Base-by-base conservation (phyloP, 1,140 invertebrate genomes). In the Lordiphosa mommai region DNA sequence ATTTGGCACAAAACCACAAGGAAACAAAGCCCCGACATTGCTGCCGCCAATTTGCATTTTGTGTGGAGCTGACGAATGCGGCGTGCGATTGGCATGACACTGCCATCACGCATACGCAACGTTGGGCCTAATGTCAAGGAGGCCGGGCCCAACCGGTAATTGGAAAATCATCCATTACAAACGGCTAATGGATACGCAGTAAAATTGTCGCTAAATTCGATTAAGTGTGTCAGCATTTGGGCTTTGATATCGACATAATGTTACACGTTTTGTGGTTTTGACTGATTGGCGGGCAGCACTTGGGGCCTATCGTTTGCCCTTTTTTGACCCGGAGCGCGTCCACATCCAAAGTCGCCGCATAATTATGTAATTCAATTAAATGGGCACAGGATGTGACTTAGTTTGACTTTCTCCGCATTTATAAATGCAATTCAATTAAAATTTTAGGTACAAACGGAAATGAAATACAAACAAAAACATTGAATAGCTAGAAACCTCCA, bases 121-220 rank as follows among this genome's bases (percentile, higher is more conserved):
- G 64, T 55, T 33, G 48, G 5, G 36, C 49, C 12, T 14, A 49
- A 34, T 33, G 32, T 20, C 36, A 43, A 2, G 20, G 27, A 43
- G 23, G 61, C 13, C 33, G 34, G 52, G 70, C 20, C 63, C 60
- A 55, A 73, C 74, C 74, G 74, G 74, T 80, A 80, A 80, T 80
- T 80, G 74, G 76, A 82, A 80, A 80, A 80, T 82, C 74, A 82
- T 71, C 76, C 77, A 82, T 80, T 80, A 80, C 76, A 51, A 80
- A 49, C 66, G 57, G 47, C 76, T 82, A 82, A 80, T 80, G 74
- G 74, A 80, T 76, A 82, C 44, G 53, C 57, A 64, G 72, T 79
- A 40, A 76, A 82, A 80, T 73, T 82, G 60, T 80, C 67, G 71
- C 74, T 66, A 71, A 80, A 80, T 80, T 80, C 76, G 70, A 82